These are phyloP conservation scores for Yponomeuta evonymella DNA, from an alignment of 2,888 invertebrate species.

Conservation along the genomic window DNA sequence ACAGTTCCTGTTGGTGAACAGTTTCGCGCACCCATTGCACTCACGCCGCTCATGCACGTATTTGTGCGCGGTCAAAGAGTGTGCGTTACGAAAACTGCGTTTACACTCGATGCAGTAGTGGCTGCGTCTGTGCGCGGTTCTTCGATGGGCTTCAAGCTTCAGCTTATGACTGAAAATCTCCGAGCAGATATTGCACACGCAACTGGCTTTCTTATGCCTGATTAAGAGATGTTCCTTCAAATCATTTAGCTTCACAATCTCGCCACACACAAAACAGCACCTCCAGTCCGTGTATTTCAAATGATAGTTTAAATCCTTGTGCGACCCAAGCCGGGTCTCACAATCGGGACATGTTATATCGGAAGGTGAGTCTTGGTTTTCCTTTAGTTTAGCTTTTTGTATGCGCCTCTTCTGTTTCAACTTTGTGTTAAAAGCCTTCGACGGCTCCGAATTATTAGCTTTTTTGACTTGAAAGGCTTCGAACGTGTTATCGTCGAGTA, in stretches of 20 bases:
- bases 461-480: neutral
- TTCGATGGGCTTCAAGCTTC: constrained; percentile 26
- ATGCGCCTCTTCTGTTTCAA: constrained; percentile 1
- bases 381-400: constrained; percentile 14
- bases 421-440: constrained; percentile 13
- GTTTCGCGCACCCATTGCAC: constrained; percentile 35
- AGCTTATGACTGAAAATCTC: constrained; percentile 28
- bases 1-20: constrained; percentile 37
- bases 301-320: constrained; percentile 35
- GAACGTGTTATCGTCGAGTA: neutral
- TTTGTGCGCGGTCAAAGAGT: constrained; percentile 32
- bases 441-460: neutral
- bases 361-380: constrained; percentile 9
- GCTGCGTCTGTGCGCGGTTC: constrained; percentile 23
- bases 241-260: constrained; percentile 27
- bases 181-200: constrained; percentile 34
- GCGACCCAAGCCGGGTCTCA: constrained; percentile 24
- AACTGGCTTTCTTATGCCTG: constrained; percentile 27
- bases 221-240: constrained; percentile 28
- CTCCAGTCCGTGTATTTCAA: constrained; percentile 31
- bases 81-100: constrained; percentile 27
- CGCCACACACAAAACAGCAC: constrained; percentile 35
- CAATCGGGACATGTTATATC: constrained; percentile 37
- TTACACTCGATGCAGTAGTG: constrained; percentile 38
- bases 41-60: constrained; percentile 28